Evolutionary conservation across 1,140 invertebrate genomes (phyloP), one percentile per base, ranked within the genome.

Genomic region (Aporrectodea caliginosa): DNA sequence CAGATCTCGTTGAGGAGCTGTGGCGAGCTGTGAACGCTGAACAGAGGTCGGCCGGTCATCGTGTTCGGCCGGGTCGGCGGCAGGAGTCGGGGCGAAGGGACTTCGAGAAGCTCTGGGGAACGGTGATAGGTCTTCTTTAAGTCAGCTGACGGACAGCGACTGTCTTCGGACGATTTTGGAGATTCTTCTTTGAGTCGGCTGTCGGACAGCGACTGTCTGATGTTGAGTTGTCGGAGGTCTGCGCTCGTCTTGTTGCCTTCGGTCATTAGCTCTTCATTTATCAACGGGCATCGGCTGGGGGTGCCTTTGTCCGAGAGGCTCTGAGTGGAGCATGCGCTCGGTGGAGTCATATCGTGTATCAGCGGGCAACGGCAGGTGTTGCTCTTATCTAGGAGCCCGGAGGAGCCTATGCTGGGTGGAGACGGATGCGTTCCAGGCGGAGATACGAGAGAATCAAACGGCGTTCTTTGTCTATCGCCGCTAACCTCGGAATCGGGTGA

Each of bases 1-100:
- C 93, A 93, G 85, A 93, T 92, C 84, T 93, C 93, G 2, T 93
- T 86, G 27, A 90, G 89, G 29, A 92, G 82, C 83, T 92, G 91
- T 2, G 92, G 91, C n/a, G 90, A 91, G 80, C 88, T 91, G 35
- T 88, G 89, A 29, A 90, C 90, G 79, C 87, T 88, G 82, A 89
- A 88, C 74, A 89, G 85, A 69, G 87, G 87, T 58, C 90, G 86
- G 78, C 85, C 85, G 1, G 83, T 77, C 58, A 84, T 85, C 1
- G 84, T 84, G 31, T 84, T 82, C 81, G 27, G 83, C 83, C 31
- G 84, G 83, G 6, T 83, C 81, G 31, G 84, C 82, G 1, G 84
- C 83, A 30, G 83, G 83, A 22, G 83, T 12, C 43, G 43, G 6
- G 43, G 43, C 43, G 22, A 6, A 22, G 43, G 43, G 43, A 58